Evolutionary conservation across 2,113 vertebrate genomes (phyloP).

Genomic region (Halichoerus grypus): DNA sequence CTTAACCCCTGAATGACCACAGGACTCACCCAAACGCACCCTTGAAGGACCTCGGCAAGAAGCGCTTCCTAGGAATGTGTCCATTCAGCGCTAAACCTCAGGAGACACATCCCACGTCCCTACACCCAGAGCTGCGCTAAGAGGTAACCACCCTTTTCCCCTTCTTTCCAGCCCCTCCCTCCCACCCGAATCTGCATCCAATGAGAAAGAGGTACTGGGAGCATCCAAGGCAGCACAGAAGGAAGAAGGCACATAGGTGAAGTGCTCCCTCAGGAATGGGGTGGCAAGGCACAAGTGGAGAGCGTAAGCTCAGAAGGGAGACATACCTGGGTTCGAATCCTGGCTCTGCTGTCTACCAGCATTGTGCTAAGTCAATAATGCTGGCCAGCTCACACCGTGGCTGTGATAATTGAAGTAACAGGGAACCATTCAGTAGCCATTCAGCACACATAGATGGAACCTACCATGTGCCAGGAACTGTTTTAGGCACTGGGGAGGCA

Average conservation of each 20-base stretch:
- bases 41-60: background rate
- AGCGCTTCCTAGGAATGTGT: background rate
- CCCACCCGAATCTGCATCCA: background rate
- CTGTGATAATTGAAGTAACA: background rate
- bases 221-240: background rate
- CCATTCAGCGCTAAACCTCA: background rate
- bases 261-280: background rate
- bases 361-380: background rate
- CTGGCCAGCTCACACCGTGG: background rate
- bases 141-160: background rate
- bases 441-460: background rate
- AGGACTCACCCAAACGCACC: background rate
- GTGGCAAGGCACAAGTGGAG: background rate
- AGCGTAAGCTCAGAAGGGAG: rapidly evolving
- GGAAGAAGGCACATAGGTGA: background rate
- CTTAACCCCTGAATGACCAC: conserved; percentile 1
- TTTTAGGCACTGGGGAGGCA: background rate
- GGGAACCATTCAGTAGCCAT: background rate
- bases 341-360: background rate
- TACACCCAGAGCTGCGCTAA: background rate
- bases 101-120: background rate
- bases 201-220: background rate
- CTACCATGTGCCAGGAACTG: background rate
- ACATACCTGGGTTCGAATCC: background rate
- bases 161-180: background rate